A percentile compares a stretch with the other conserved stretches of the same genome.
Conservation (phyloP, 2,113 vertebrate species). For the Cyanoderma ruficeps region DNA sequence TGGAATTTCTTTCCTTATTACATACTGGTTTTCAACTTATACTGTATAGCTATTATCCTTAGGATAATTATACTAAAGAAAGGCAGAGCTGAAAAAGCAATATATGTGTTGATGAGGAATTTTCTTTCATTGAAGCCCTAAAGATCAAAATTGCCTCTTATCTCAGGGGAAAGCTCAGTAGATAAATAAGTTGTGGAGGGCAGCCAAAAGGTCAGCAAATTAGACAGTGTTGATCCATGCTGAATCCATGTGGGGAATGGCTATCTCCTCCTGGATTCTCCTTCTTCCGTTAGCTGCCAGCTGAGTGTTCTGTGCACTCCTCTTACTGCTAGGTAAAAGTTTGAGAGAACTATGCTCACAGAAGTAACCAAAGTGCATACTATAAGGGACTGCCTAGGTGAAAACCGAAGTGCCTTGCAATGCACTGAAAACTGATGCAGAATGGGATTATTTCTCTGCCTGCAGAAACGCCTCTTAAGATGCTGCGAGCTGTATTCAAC, state of each 20-base stretch:
- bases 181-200: neutral
- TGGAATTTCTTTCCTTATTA: neutral
- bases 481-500: neutral
- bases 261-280: neutral
- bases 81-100: neutral
- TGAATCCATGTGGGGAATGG: neutral
- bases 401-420: neutral
- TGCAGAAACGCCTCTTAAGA: neutral
- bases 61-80: neutral
- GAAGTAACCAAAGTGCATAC: neutral
- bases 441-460: neutral
- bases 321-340: neutral
- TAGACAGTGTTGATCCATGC: neutral
- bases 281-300: neutral
- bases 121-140: neutral
- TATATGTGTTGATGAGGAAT: slow-evolving; percentile 3
- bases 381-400: neutral
- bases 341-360: neutral
- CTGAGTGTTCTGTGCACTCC: neutral
- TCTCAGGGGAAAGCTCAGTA: neutral
- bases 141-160: slow-evolving; percentile 4
- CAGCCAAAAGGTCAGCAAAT: slow-evolving; percentile 2
- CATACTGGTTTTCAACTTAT: neutral
- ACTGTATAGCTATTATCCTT: neutral
- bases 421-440: neutral